Evolutionary conservation across 2,888 invertebrate species (phyloP).

Genomic region (Mechanitis mazaeus): DNA sequence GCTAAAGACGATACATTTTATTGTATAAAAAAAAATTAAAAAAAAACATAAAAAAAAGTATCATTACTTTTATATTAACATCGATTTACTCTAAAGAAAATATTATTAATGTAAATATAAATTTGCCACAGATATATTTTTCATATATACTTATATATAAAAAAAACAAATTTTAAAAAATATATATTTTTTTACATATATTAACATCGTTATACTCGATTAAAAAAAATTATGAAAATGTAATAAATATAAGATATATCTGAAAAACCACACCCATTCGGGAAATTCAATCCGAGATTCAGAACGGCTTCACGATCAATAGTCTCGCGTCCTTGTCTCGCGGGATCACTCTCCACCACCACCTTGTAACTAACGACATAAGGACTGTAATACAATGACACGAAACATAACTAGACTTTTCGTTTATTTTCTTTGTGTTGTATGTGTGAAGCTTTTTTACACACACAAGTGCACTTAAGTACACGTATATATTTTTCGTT

Average conservation of each 20-base stretch:
- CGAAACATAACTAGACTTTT: neutral
- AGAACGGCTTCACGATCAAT: conserved; percentile 54
- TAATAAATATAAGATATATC: neutral
- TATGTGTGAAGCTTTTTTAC: neutral
- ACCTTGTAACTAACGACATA: conserved; percentile 37
- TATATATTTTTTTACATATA: too few species aligned
- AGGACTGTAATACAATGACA: conserved; percentile 15
- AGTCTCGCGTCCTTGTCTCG: conserved; percentile 68
- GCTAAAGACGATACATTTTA: neutral
- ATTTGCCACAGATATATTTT: too few species aligned
- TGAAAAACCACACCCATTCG: conserved; percentile 3
- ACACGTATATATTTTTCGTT: neutral
- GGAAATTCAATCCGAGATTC: conserved; percentile 23
- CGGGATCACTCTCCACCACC: conserved; percentile 32
- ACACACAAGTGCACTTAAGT: too few species aligned
- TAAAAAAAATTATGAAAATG: neutral
- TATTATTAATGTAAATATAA: too few species aligned
- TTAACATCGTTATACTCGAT: neutral
- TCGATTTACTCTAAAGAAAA: too few species aligned
- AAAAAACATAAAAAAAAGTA: too few species aligned
- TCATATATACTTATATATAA: too few species aligned
- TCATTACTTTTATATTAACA: too few species aligned
- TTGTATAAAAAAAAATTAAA: too few species aligned
- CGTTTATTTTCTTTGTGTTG: neutral
- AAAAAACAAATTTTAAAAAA: too few species aligned